These are phyloP conservation scores for Apistogramma diplotaenia DNA, from an alignment of 2,113 vertebrate genomes.

Conservation along the genomic window DNA sequence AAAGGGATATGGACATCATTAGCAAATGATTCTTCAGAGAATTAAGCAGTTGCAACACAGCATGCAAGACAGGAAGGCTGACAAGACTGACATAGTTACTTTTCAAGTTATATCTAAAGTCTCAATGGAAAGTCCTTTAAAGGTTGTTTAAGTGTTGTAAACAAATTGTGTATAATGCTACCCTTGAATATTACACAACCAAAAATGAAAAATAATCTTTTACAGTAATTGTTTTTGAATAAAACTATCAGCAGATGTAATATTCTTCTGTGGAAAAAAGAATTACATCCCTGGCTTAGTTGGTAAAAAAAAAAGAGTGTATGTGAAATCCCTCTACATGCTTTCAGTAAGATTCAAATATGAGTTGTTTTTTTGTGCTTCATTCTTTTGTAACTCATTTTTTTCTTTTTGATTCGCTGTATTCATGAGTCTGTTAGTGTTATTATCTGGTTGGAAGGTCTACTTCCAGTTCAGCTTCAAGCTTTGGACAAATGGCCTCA, in stretches of 20 bases:
- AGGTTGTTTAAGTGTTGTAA: background rate
- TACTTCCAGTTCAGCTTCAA: background rate
- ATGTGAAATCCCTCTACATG: rapidly evolving
- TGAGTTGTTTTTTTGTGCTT: background rate
- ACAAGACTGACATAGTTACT: background rate
- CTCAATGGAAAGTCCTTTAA: background rate
- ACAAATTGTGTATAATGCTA: background rate
- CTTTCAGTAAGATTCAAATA: background rate
- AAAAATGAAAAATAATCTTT: background rate
- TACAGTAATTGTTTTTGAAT: background rate
- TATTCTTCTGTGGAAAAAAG: background rate
- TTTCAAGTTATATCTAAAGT: background rate
- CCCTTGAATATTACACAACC: background rate
- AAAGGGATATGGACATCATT: background rate
- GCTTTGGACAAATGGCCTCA: rapidly evolving
- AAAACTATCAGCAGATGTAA: background rate
- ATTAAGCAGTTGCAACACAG: background rate
- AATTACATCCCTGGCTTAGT: background rate
- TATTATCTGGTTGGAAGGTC: background rate
- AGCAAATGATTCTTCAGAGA: background rate
- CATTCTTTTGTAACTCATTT: background rate
- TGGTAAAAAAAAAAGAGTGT: rapidly evolving
- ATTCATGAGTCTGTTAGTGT: background rate
- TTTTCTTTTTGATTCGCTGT: background rate
- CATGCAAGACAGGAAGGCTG: background rate